phyloP scores from a whole-genome alignment of 2,888 invertebrate species.

The Lasioglossum zephyrum region DNA sequence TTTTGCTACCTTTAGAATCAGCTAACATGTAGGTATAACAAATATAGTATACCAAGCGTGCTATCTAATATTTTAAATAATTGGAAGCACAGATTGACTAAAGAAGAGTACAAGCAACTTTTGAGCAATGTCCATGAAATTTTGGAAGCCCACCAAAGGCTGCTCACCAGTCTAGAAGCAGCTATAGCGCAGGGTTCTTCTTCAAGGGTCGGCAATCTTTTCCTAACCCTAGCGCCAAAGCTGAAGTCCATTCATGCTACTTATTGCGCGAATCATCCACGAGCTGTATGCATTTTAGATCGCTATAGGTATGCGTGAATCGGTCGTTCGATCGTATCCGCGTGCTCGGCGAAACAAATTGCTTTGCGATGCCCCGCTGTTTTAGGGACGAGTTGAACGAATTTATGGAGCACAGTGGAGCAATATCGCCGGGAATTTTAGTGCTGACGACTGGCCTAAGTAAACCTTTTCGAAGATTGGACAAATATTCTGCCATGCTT shows the following conservation, averaged over 20 bases:
- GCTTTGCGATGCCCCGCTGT: background rate
- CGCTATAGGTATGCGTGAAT: slow-evolving; percentile 91
- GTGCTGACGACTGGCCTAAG: slow-evolving; percentile 96
- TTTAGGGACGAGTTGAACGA: slow-evolving; percentile 92
- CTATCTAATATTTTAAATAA: background rate
- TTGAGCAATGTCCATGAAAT: slow-evolving; percentile 96
- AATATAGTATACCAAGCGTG: background rate
- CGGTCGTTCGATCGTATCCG: background rate
- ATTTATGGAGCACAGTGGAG: slow-evolving; percentile 95
- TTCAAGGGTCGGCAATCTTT: slow-evolving; percentile 95
- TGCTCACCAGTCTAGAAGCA: slow-evolving; percentile 92
- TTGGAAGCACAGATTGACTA: slow-evolving; percentile 87
- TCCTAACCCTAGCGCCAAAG: slow-evolving; percentile 93
- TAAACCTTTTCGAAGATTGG: slow-evolving; percentile 96
- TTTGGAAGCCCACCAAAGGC: slow-evolving; percentile 92
- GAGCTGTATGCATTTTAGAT: slow-evolving; percentile 96
- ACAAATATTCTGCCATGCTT: slow-evolving; percentile 96
- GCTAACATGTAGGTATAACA: slow-evolving; percentile 91
- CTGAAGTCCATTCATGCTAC: slow-evolving; percentile 93
- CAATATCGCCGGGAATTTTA: slow-evolving; percentile 93
- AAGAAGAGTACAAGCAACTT: slow-evolving; percentile 94
- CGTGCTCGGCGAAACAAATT: background rate
- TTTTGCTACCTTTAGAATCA: slow-evolving; percentile 94
- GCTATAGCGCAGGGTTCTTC: slow-evolving; percentile 89
- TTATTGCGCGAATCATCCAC: slow-evolving; percentile 97